phyloP scores from a whole-genome alignment of 2,113 vertebrate genomes.

The Nyctereutes procyonoides region DNA sequence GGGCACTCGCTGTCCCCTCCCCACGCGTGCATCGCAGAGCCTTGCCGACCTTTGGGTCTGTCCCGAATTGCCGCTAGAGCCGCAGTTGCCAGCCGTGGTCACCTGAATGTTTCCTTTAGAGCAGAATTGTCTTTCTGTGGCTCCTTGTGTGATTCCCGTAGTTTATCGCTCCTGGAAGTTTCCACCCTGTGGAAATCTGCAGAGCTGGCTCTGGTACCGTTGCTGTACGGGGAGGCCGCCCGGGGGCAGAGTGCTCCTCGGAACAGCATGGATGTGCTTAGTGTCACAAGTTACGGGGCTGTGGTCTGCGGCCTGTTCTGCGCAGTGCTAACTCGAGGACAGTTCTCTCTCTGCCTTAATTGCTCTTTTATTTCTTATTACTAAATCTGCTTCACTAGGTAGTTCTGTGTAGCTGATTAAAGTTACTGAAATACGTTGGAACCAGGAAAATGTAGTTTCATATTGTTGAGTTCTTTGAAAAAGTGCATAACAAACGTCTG shows the following conservation, averaged over 20 bases:
- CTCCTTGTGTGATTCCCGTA: neutral
- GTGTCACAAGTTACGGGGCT: too few species aligned
- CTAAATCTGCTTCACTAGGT: too few species aligned
- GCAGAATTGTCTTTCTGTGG: neutral
- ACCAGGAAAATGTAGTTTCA: neutral
- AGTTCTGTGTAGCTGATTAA: too few species aligned
- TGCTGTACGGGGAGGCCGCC: accelerated
- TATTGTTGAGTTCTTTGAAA: neutral
- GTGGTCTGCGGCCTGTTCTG: neutral
- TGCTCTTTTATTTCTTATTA: too few species aligned
- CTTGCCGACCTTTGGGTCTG: too few species aligned
- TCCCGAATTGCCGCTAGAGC: neutral
- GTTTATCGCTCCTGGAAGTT: neutral
- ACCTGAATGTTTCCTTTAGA: neutral
- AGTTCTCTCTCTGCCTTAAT: accelerated
- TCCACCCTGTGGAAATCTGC: neutral
- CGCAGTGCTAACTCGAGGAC: accelerated
- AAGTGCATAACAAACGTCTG: neutral
- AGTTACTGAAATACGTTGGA: neutral
- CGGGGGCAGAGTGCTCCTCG: neutral
- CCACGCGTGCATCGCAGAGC: too few species aligned
- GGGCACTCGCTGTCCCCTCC: accelerated
- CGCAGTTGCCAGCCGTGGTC: neutral
- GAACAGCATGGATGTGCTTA: accelerated
- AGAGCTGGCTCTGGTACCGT: neutral